Evolutionary conservation across 2,113 vertebrate species (phyloP), one percentile per base, ranked within the genome.

Genomic region (Phrynosoma blainvillii): DNA sequence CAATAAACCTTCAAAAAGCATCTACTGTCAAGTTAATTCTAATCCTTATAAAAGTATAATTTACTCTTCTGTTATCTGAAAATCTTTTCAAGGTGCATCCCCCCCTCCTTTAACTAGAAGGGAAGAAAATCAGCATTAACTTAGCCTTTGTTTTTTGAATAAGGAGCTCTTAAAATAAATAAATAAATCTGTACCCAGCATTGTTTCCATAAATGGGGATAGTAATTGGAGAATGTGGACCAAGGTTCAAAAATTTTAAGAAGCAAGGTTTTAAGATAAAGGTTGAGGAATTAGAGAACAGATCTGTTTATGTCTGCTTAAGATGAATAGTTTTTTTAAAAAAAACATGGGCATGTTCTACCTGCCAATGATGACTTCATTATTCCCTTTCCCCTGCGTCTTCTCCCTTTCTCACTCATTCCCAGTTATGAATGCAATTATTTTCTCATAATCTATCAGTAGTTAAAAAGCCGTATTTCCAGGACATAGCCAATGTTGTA

Each of bases 21-120:
- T 84, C 86, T 73, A 59, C 90, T 91, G 93, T 88, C 74, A 92
- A 92, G 59, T 54, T 90, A 94, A 91, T 94, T 87, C 52, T 89
- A 85, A 87, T 89, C 74, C 89, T 25, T 52, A 36, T 68, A 65
- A 59, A 88, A 85, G 11, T 62, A 79, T 4, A 81, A 71, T 87
- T 89, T 81, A 16, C 87, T 79, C 42, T 84, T 87, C 0, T 0
- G 10, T 89, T 92, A 32, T 90, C 89, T 87, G 25, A 74, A 88
- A 68, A 68, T 74, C 4, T 30, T 75, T 91, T 73, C 32, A 47
- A 88, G 36, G n/a, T 25, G 79, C 59, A 42, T 84, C 13, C 59
- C 18, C 59, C 18, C 59, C 79, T 20, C 36, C 21, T 18, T 0
- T 1, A 84, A 4, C 78, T n/a, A 68, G 75, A 85, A 80, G 75